A percentile compares a stretch with the other conserved stretches of the same genome.
These are phyloP conservation scores for Anser brachyrhynchus DNA, from an alignment of 2,113 vertebrate genomes.

Conservation along the genomic window DNA sequence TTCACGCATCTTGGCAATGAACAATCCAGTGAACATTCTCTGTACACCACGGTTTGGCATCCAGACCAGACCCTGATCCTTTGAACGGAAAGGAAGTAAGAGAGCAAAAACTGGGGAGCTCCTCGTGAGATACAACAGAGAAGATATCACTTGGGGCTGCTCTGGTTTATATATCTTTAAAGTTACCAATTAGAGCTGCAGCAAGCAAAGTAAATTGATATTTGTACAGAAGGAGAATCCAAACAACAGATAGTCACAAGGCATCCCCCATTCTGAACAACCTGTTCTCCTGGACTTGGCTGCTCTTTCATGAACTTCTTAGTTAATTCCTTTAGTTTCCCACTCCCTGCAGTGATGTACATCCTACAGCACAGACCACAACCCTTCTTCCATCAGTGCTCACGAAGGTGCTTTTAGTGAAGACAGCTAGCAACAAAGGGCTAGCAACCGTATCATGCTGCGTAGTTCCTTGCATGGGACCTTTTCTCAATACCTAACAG, in stretches of 20 bases:
- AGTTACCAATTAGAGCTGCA: not conserved
- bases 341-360: not conserved
- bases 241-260: not conserved
- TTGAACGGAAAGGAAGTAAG: not conserved
- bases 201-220: not conserved
- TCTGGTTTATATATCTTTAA: not conserved
- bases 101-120: not conserved
- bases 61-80: not conserved
- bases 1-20: not conserved
- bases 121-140: not conserved
- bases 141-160: not conserved
- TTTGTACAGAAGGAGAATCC: not conserved
- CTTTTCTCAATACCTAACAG: not conserved
- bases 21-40: not conserved
- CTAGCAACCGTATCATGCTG: fast-evolving
- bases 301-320: not conserved
- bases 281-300: not conserved
- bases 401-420: not conserved
- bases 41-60: not conserved
- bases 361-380: not conserved
- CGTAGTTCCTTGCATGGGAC: fast-evolving
- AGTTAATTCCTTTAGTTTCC: not conserved
- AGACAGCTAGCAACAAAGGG: not conserved
- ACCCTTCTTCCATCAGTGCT: not conserved
- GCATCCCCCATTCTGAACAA: not conserved